Evolutionary conservation across 2,113 vertebrate genomes (phyloP).

Genomic region (Trogon melanurus): DNA sequence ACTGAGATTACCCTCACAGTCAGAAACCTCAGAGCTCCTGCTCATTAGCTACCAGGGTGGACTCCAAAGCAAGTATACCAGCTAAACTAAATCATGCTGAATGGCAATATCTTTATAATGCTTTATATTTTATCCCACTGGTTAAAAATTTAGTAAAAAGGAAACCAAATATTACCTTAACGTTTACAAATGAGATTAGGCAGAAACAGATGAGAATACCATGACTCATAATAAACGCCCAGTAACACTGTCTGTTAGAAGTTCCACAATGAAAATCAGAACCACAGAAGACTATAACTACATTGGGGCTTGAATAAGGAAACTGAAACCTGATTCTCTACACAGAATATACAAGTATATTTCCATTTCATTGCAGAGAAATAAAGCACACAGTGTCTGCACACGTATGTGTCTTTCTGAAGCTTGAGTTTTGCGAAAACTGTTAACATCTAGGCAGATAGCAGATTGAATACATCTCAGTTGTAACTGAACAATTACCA

Average conservation of each 20-base stretch:
- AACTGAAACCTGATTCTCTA: neutral
- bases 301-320: neutral
- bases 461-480: neutral
- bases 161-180: neutral
- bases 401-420: neutral
- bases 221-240: neutral
- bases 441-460: neutral
- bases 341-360: neutral
- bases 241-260: neutral
- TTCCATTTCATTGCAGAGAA: neutral
- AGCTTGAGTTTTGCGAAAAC: neutral
- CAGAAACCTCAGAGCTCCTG: neutral
- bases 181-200: neutral
- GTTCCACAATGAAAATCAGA: neutral
- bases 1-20: neutral
- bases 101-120: neutral
- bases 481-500: neutral
- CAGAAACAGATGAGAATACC: neutral
- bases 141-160: neutral
- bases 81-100: neutral
- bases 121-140: neutral
- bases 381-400: neutral
- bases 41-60: neutral
- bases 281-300: neutral
- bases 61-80: neutral